Base-by-base conservation (phyloP, 23 tunicate species). In the Ciona savignyi region DNA sequence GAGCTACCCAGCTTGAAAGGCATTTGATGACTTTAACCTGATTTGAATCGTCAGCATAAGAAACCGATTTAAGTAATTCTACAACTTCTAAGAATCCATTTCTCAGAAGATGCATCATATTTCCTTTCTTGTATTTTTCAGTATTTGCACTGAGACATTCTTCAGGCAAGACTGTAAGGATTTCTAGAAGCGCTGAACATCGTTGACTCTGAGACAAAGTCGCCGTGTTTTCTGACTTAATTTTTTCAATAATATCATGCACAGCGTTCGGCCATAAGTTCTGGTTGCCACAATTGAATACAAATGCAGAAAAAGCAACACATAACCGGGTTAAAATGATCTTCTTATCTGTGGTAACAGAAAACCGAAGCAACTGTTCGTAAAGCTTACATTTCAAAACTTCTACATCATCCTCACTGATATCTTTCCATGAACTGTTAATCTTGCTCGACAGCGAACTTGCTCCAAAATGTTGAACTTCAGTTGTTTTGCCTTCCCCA, bases 401-500 rank as follows among this genome's bases (percentile, higher is more conserved):
- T 20, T 33, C 11, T 6, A 89, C 67, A 33, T 94, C 83, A 32
- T 80, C 72, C 3, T 70, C 73, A 0, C 89, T 86, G 1, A 94
- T 72, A 30, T 94, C 99, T 51, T 78, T 61, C 90, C 93, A 85
- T 29, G 86, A 79, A 30, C 85, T 81, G 4, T 84, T 42, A 29
- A 94, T 94, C 56, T 85, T 85, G 51, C 78, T 78, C 1, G 77
- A 67, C 28, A 94, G 75, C 33, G 85, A 84, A 75, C 89, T 94
- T 0, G 99, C 99, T 19, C 99, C 99, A 78, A 84, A 94, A 66
- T 87, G 87, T 60, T 94, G 99, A n/a, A 87, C 90, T 65, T 94
- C 95, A 0, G 85, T 83, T 4, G 82, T 74, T 51, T 89, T 83
- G n/a, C 32, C 77, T 32, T 65, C 77, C 62, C 78, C 68, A 30